Evolutionary conservation across 2,113 vertebrate species (phyloP), one percentile per base, ranked within the genome.

Genomic region (Rhadina sibilatrix): DNA sequence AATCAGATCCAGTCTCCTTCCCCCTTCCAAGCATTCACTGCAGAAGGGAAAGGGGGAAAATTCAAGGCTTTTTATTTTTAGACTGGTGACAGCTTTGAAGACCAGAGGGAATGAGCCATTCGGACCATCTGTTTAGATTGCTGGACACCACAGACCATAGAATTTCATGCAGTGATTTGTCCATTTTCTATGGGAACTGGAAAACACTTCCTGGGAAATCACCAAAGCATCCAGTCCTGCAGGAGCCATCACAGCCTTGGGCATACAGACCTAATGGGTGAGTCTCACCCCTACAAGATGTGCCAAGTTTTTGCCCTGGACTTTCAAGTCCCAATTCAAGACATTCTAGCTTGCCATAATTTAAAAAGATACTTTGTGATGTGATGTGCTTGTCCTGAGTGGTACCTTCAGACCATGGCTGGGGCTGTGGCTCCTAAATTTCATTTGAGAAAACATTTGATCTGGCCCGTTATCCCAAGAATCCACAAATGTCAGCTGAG

Each of bases 1-100:
- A 96, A 97, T 94, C 77, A 94, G 74, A 94, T 83, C 87, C 95
- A 96, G 87, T 80, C 63, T 93, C n/a, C 65, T 89, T 89, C 15
- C 15, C 20, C 17, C 23, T 89, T 82, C 83, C 81, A 93, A 87
- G 63, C 40, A 42, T 65, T 91, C 49, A 75, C n/a, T 64, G 46
- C 28, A 63, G 56, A 87, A 75, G 84, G 60, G 69, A 87, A 90
- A 88, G 60, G 24, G 68, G 49, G 14, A 22, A 86, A 82, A 82
- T 66, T 82, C 24, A 69, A 88, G 65, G 60, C 2, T 84, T 94
- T 76, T 89, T 94, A 76, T 81, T 95, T 93, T 94, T 75, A 89
- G 83, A 71, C 24, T 19, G 60, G n/a, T 50, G 19, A 42, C 20
- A 49, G 56, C 71, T 93, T 71, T 79, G 44, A 90, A 92, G 49